Evolutionary conservation across 2,797 vertebrate species (phyloP).

Genomic region (Coranthus polyacanthus): DNA sequence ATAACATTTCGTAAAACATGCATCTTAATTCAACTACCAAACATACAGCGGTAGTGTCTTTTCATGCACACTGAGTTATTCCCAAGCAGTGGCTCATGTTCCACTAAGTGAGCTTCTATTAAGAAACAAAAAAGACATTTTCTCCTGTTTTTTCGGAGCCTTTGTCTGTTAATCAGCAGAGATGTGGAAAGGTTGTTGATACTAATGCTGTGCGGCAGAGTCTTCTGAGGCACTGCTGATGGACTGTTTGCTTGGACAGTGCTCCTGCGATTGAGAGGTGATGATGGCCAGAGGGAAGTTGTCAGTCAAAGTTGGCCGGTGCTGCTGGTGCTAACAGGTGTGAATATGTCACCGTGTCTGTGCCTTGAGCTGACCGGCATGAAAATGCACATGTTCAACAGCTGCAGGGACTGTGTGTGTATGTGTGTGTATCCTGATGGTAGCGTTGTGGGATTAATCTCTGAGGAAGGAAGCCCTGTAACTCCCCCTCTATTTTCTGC

Average conservation of each 20-base stretch:
- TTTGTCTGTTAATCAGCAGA: conserved; percentile 60
- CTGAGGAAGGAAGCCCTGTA: conserved; percentile 64
- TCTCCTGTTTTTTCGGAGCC: conserved; percentile 41
- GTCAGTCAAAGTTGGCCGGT: conserved; percentile 67
- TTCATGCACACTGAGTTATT: conserved; percentile 31
- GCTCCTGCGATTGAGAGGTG: conserved; percentile 71
- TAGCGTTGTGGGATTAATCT: conserved; percentile 49
- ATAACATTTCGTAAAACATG: no score
- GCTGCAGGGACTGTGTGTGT: conserved; percentile 49
- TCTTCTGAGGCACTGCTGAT: conserved; percentile 69
- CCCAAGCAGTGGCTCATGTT: conserved; percentile 44
- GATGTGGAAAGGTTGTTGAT: conserved; percentile 68
- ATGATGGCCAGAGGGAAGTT: conserved; percentile 77
- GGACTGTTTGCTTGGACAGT: conserved; percentile 82
- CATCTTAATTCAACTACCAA: no score
- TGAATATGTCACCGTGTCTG: conserved; percentile 62
- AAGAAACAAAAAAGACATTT: conserved; percentile 55
- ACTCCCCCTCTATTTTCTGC: conserved; percentile 49
- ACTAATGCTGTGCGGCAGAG: conserved; percentile 50
- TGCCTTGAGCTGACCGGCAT: conserved; percentile 38
- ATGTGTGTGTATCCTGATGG: conserved; percentile 31
- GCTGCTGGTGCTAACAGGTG: conserved; percentile 78
- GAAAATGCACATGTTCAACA: conserved; percentile 70
- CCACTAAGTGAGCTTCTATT: conserved; percentile 51
- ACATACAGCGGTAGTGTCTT: neutral